phyloP scores from a whole-genome alignment of 2,888 invertebrate species.

The Drosophila histrio region DNA sequence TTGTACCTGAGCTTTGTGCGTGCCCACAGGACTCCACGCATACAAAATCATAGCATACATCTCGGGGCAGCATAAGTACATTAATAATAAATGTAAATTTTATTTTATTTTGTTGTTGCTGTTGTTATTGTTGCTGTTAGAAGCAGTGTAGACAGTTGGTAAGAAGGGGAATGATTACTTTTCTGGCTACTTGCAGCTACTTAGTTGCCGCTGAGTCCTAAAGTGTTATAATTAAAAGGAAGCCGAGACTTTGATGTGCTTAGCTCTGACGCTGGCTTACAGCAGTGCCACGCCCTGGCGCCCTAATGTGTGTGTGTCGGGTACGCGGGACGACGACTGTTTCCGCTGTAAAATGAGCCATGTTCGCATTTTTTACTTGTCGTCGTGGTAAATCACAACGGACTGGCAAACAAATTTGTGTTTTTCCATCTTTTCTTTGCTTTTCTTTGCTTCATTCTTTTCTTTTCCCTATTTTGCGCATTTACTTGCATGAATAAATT shows the following conservation, averaged over 20 bases:
- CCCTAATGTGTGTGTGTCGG: background rate
- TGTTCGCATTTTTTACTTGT: slow-evolving; percentile 59
- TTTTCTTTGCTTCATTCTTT: slow-evolving; percentile 14
- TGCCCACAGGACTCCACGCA: slow-evolving; percentile 13
- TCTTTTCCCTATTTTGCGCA: slow-evolving; percentile 31
- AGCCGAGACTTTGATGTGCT: slow-evolving; percentile 30
- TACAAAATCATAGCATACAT: slow-evolving; percentile 58
- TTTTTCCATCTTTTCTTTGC: slow-evolving; percentile 4
- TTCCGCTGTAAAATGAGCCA: slow-evolving; percentile 53
- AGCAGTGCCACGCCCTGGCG: slow-evolving; percentile 5
- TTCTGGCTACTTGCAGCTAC: slow-evolving; percentile 57
- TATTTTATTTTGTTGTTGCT: slow-evolving; percentile 21
- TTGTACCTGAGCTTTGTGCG: slow-evolving; percentile 8
- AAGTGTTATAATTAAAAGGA: slow-evolving; percentile 74
- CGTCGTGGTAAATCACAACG: slow-evolving; percentile 64
- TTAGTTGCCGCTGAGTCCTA: slow-evolving; percentile 38
- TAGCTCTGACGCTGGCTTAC: slow-evolving; percentile 10
- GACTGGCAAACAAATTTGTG: slow-evolving; percentile 55
- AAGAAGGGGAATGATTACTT: slow-evolving; percentile 5
- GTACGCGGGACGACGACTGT: background rate
- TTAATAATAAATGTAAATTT: slow-evolving; percentile 79
- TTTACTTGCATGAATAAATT: slow-evolving; percentile 78
- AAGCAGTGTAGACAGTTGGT: background rate
- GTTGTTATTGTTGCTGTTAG: slow-evolving; percentile 2
- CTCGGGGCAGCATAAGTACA: slow-evolving; percentile 56